Conservation (phyloP, 2,888 invertebrate species). For the Drosophila barbarae region DNA sequence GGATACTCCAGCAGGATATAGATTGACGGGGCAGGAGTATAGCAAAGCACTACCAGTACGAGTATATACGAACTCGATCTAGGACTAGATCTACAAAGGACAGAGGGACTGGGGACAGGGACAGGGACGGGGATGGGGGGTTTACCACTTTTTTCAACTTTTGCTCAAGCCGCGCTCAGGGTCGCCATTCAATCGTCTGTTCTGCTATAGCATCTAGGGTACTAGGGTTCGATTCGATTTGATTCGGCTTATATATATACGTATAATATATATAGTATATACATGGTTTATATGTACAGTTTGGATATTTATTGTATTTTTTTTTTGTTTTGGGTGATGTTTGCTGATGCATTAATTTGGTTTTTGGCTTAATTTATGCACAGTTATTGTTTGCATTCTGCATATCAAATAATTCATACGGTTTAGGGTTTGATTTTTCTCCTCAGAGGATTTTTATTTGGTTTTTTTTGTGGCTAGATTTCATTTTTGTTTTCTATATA, state of each 20-base stretch:
- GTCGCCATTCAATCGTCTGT: conserved; percentile 43
- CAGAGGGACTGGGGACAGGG: background rate
- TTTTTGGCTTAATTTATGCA: conserved; percentile 34
- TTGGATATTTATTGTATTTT: background rate
- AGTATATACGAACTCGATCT: conserved; percentile 31
- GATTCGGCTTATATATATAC: conserved; percentile 10
- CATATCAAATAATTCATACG: conserved; percentile 25
- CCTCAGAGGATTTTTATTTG: conserved; percentile 3
- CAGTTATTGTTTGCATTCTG: conserved; percentile 37
- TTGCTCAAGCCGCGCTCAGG: conserved; percentile 44
- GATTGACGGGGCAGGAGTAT: conserved; percentile 4
- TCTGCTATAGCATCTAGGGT: conserved; percentile 38
- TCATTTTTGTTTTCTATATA: conserved; percentile 10
- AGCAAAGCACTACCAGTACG: conserved; percentile 23
- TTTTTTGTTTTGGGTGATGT: conserved; percentile 8
- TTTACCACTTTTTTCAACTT: conserved; percentile 31
- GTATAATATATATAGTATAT: conserved; percentile 16
- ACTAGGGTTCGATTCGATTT: conserved; percentile 15
- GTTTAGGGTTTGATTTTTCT: conserved; percentile 10
- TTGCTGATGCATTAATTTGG: conserved; percentile 23
- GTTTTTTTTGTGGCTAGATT: conserved; percentile 16
- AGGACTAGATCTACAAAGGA: conserved; percentile 28
- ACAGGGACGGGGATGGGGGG: conserved; percentile 6
- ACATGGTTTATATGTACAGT: conserved; percentile 31
- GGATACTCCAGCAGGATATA: background rate